A percentile compares a stretch with the other conserved stretches of the same genome.
Conservation (phyloP, 2,888 invertebrate species). For the Cinara cedri region DNA sequence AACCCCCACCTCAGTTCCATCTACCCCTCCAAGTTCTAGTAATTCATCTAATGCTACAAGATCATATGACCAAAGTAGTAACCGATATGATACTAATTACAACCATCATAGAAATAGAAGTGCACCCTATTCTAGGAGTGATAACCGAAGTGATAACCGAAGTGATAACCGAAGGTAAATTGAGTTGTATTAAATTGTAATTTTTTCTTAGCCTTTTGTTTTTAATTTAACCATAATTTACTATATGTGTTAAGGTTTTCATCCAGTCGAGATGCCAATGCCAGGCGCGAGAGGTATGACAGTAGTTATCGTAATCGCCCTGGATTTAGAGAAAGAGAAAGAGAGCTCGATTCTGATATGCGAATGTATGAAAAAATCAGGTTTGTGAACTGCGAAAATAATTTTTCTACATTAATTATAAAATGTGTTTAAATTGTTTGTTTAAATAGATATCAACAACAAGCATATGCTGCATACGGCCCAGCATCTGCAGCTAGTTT, state of each 20-base stretch:
- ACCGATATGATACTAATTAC: constrained; percentile 49
- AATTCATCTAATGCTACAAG: constrained; percentile 44
- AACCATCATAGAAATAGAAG: constrained; percentile 55
- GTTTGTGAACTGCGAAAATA: constrained; percentile 16
- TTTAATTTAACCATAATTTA: background rate
- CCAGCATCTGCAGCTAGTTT: constrained; percentile 49
- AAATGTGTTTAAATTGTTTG: background rate
- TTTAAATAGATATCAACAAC: constrained; percentile 42
- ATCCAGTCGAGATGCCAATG: constrained; percentile 43
- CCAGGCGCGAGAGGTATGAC: constrained; percentile 45
- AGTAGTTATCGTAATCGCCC: constrained; percentile 51
- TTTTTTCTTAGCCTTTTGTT: background rate
- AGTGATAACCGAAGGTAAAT: constrained; percentile 28
- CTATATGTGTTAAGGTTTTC: constrained; percentile 39
- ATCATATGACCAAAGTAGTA: constrained; percentile 44
- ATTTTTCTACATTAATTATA: background rate
- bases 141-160: constrained; percentile 28
- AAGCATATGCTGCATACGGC: constrained; percentile 52
- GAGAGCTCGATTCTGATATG: constrained; percentile 53
- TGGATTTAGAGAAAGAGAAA: constrained; percentile 45
- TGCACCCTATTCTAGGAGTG: constrained; percentile 35
- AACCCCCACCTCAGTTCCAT: constrained; percentile 8
- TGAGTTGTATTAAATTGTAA: background rate
- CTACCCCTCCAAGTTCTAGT: constrained; percentile 52
- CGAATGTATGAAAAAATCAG: constrained; percentile 55